phyloP scores from a whole-genome alignment of 1,140 invertebrate genomes.

The Cherax destructor region DNA sequence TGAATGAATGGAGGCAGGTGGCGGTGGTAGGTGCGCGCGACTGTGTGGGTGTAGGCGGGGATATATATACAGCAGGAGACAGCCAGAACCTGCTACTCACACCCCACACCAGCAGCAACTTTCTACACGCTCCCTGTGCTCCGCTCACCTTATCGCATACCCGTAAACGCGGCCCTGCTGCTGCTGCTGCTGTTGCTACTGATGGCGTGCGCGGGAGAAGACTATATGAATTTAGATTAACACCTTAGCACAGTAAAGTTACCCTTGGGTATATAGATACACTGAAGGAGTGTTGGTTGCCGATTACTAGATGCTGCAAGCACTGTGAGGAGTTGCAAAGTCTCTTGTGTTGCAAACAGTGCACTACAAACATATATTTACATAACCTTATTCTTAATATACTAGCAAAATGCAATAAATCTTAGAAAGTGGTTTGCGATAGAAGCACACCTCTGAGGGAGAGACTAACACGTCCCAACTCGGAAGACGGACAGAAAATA shows the following conservation, averaged over 20 bases:
- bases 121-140: neutral
- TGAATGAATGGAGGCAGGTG: conserved; percentile 1
- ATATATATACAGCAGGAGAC: conserved; percentile 25
- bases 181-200: neutral
- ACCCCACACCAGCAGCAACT: neutral
- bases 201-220: neutral
- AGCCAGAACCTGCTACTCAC: neutral
- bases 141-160: neutral
- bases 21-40: neutral
- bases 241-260: neutral
- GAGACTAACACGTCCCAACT: neutral
- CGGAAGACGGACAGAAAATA: neutral
- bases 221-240: neutral
- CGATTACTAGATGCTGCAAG: neutral
- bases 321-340: neutral
- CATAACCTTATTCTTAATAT: neutral
- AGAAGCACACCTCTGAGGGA: neutral
- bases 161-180: neutral
- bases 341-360: neutral
- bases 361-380: neutral
- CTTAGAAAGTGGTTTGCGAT: neutral
- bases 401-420: neutral
- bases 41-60: conserved; percentile 16
- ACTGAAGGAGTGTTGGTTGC: neutral
- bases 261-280: neutral